Evolutionary conservation across 2,113 vertebrate genomes (phyloP).

Genomic region (Prunella fulvescens): DNA sequence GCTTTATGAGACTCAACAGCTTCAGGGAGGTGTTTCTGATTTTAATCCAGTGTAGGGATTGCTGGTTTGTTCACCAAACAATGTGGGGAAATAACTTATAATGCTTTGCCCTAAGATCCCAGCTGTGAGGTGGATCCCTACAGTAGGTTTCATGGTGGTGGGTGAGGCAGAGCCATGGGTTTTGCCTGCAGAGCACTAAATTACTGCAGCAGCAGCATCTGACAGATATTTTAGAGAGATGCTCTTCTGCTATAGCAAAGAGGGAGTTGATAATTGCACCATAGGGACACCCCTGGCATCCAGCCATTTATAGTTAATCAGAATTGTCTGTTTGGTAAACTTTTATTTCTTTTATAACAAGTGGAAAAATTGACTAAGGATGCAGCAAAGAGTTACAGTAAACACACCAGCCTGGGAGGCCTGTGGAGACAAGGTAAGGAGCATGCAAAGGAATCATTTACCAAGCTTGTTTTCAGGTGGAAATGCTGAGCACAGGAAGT

Average conservation of each 20-base stretch:
- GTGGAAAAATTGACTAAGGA: slow-evolving; percentile 36
- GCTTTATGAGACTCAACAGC: background rate
- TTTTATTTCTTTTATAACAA: slow-evolving; percentile 56
- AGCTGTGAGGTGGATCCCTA: background rate
- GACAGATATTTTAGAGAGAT: background rate
- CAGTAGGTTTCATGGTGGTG: background rate
- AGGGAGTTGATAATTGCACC: background rate
- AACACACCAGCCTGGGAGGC: slow-evolving; percentile 21
- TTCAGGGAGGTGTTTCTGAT: background rate
- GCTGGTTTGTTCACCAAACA: background rate
- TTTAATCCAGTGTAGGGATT: background rate
- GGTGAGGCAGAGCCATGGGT: background rate
- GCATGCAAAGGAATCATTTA: slow-evolving; percentile 3
- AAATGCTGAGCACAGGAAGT: slow-evolving; percentile 54
- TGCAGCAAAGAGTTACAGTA: background rate
- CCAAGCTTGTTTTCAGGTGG: slow-evolving; percentile 36
- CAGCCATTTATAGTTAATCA: slow-evolving; percentile 47
- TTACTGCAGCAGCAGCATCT: background rate
- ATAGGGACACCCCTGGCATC: background rate
- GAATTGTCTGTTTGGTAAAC: slow-evolving; percentile 62
- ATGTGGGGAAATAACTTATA: background rate
- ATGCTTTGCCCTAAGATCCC: background rate
- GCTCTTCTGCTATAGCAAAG: background rate
- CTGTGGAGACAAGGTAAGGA: background rate
- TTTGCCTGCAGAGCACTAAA: background rate